Evolutionary conservation across 2,113 vertebrate species (phyloP), one percentile per base, ranked within the genome.

Genomic region (Murina feae): DNA sequence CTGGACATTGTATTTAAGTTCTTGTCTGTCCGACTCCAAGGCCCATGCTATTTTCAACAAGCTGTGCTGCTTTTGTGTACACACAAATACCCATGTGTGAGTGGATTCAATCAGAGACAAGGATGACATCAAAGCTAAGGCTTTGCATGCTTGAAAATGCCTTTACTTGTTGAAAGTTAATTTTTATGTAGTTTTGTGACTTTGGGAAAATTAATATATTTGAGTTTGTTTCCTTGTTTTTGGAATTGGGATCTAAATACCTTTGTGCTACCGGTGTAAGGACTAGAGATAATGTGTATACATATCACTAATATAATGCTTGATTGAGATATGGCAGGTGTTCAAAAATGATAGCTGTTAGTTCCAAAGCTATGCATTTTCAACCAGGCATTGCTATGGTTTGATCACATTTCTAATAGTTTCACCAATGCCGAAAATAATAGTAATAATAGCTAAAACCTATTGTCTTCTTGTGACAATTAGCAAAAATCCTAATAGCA

Each of bases 201-300:
- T 23, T 79, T 72, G 63, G 81, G 11, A 3, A 79, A 81, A 68
- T 51, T 32, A 51, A 78, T 75, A 12, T n/a, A 39, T 68, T 85
- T 93, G 72, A 55, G 32, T 86, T 17, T 91, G 23, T 86, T 90
- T 90, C 30, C 80, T 95, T 63, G 53, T 32, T 68, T 76, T 83
- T 90, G n/a, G 93, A 96, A 87, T 58, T 78, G 68, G 30, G 9
- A 47, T 75, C 28, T 71, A 68, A 84, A 66, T 21, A 65, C 30
- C 18, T 92, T 65, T 86, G 30, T 84, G 60, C 6, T 90, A 37
- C 58, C 74, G 3, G 58, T 75, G 0, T 63, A 85, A 53, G 66
- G 51, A 84, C 68, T 94, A 84, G 58, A 82, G 39, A 74, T 47
- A 51, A 18, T 84, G 13, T 51, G 3, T 47, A 30, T 47, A 65